Conservation (phyloP, 2,888 invertebrate species). For the Allygus modestus region DNA sequence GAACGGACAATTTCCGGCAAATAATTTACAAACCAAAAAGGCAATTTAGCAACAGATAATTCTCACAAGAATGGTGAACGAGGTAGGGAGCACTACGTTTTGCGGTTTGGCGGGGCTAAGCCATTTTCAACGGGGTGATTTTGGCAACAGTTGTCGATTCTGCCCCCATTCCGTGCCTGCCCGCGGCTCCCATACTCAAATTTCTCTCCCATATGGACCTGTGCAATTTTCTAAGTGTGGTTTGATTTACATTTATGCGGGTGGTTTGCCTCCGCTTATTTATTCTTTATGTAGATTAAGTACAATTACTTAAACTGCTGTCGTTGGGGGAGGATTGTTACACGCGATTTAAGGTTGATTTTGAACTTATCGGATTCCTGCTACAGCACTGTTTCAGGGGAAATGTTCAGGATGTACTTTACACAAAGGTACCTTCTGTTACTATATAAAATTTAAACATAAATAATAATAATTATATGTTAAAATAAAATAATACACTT, state of each 20-base stretch:
- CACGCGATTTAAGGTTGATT: too few relatives aligned
- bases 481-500: too few relatives aligned
- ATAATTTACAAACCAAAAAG: conserved; percentile 6
- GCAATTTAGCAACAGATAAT: conserved; percentile 5
- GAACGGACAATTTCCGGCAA: not conserved
- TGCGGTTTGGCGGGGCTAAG: conserved; percentile 9
- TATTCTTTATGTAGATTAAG: not conserved
- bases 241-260: conserved; percentile 24
- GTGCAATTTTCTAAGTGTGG: conserved; percentile 13
- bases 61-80: not conserved
- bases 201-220: conserved; percentile 15
- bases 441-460: too few relatives aligned
- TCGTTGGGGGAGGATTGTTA: too few relatives aligned
- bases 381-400: too few relatives aligned
- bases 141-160: conserved; percentile 22
- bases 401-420: too few relatives aligned
- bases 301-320: too few relatives aligned
- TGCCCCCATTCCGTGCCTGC: conserved; percentile 27
- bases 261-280: not conserved
- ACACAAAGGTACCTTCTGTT: too few relatives aligned
- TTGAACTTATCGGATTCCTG: too few relatives aligned
- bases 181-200: conserved; percentile 2
- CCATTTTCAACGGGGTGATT: conserved; percentile 27
- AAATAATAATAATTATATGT: too few relatives aligned
- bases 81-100: not conserved